Base-by-base conservation (phyloP, 2,888 invertebrate genomes). In the Nezara viridula region DNA sequence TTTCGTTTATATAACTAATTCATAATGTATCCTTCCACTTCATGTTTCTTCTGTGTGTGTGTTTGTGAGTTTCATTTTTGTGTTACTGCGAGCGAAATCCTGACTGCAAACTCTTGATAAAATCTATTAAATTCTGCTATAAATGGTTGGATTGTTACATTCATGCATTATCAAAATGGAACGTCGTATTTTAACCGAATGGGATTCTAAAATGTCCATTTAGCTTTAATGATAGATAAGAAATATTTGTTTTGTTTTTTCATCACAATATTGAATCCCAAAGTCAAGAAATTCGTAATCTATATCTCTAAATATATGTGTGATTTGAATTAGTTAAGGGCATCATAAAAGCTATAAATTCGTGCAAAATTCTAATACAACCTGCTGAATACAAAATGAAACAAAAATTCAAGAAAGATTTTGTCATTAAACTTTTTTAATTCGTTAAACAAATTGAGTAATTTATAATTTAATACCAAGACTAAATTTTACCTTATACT, bases 41-140 rank as follows among this genome's bases (percentile, higher is more conserved):
- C 14, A 27, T 73, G 14, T 27, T 66, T 32, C 12, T 66, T 16
- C 66, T 37, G 16, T 37, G 32, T 37, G 6, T 37, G 21, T 73
- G 19, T 6, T 37, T 37, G 19, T 73, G 14, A 44, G 16, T 3
- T 77, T 77, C 40, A 10, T 77, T 37, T 81, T 24, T 44, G 44
- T 40, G 5, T 73, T 73, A n/a, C 5, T 37, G 81, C 81, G 10
- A 81, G 81, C 81, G 44, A 44, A 44, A n/a, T 81, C 44, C 81
- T 81, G 81, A 47, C 3, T 12, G 81, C 81, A 81, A 81, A 47
- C 81, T 81, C 81, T 37, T 27, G n/a, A 55, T 27, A 32, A 60
- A 27, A 14, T 60, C 14, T 7, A 60, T 27, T 27, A 60, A 55
- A 55, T 5, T 16, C 24, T 55, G 24, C 10, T 24, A 7, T 24